Evolutionary conservation across 2,797 vertebrate species (phyloP).

Genomic region (Cyprinodon diabolis): DNA sequence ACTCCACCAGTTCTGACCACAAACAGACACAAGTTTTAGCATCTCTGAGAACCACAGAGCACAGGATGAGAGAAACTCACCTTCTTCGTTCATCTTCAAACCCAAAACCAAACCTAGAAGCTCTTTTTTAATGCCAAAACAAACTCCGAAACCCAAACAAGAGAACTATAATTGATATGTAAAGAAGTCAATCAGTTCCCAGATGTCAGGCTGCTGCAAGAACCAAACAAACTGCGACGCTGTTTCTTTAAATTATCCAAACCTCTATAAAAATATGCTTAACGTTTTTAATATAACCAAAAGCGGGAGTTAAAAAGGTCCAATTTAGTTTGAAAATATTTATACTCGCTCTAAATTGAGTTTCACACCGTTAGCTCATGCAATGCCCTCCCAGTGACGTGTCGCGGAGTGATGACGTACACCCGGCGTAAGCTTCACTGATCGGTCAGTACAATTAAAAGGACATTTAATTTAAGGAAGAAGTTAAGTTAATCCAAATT

Average conservation of each 20-base stretch:
- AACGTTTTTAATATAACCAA: not conserved
- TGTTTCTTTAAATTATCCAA: not conserved
- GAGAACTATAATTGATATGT: not conserved
- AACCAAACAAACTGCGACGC: not conserved
- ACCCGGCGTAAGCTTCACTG: not conserved
- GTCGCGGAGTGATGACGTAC: conserved; percentile 57
- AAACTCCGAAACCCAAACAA: not conserved
- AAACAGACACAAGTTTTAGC: not conserved
- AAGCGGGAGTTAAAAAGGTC: not conserved
- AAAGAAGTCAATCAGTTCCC: not conserved
- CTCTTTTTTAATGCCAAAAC: not conserved
- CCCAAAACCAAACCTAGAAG: not conserved
- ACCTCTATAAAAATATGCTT: not conserved
- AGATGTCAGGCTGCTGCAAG: not conserved
- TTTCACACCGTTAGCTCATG: conserved; percentile 12
- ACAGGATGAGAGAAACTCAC: conserved; percentile 30
- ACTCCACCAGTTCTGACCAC: conserved; percentile 87
- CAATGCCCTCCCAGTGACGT: conserved; percentile 23
- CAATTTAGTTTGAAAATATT: not conserved
- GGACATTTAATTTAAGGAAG: too few species aligned
- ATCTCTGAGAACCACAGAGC: not conserved
- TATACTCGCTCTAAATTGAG: not conserved
- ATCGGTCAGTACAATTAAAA: conserved; percentile 1
- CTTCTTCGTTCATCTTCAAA: conserved; percentile 75
- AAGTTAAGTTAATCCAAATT: too few species aligned